These are phyloP conservation scores for Biston betularia DNA, from an alignment of 2,888 invertebrate genomes.

Conservation along the genomic window DNA sequence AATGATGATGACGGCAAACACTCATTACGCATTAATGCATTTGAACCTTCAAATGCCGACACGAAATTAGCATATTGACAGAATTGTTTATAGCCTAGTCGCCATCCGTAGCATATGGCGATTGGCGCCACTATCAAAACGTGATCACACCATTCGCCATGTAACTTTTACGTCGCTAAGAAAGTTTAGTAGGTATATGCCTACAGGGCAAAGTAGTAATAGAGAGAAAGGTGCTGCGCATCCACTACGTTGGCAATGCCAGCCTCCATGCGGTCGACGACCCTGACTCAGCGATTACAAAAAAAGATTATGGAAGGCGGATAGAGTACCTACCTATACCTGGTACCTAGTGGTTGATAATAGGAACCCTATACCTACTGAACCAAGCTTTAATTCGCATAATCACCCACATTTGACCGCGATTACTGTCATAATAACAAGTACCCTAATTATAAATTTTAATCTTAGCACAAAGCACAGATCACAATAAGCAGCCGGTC, in stretches of 20 bases:
- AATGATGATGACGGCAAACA: conserved; percentile 41
- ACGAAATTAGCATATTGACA: conserved; percentile 36
- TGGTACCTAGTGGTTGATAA: conserved; percentile 49
- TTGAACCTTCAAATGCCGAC: conserved; percentile 44
- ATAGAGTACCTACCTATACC: conserved; percentile 50
- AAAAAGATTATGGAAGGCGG: conserved; percentile 75
- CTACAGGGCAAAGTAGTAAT: conserved; percentile 70
- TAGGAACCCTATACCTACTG: conserved; percentile 36
- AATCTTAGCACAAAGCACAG: conserved; percentile 36
- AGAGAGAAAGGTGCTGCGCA: conserved; percentile 78
- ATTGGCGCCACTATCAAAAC: conserved; percentile 15
- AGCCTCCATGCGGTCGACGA: conserved; percentile 81
- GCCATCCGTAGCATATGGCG: background rate
- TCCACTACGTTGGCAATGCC: conserved; percentile 75
- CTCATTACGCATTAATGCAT: conserved; percentile 43
- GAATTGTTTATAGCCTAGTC: conserved; percentile 30
- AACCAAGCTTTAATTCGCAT: conserved; percentile 36
- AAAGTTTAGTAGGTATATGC: conserved; percentile 52
- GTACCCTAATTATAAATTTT: conserved; percentile 9
- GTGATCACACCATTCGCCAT: conserved; percentile 27
- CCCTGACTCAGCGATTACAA: conserved; percentile 77
- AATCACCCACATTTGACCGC: conserved; percentile 29
- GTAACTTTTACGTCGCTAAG: conserved; percentile 52
- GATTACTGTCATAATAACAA: conserved; percentile 20
- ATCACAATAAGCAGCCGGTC: conserved; percentile 23